Conservation (phyloP, 2,113 vertebrate species). For the Rhipidura dahli region DNA sequence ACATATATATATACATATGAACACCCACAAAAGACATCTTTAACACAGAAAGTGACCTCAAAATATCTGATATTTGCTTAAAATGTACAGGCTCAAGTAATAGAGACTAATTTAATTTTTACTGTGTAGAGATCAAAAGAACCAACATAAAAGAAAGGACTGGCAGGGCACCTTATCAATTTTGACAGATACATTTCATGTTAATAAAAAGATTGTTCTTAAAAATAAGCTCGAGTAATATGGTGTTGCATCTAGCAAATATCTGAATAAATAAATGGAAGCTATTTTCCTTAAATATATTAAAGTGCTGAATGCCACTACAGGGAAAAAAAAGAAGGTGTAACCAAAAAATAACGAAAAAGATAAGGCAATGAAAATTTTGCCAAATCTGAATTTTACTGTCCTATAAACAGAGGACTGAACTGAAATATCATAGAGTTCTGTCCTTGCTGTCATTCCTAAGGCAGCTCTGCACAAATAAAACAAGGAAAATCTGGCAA, state of each 20-base stretch:
- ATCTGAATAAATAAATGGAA: not conserved
- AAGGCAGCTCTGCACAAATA: not conserved
- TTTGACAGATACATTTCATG: not conserved
- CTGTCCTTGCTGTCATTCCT: not conserved
- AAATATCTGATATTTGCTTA: not conserved
- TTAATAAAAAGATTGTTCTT: not conserved
- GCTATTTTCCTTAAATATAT: not conserved
- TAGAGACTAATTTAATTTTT: not conserved
- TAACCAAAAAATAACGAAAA: fast-evolving
- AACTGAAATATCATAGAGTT: not conserved
- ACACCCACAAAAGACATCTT: not conserved
- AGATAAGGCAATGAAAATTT: not conserved
- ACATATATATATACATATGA: not conserved
- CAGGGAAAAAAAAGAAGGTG: not conserved
- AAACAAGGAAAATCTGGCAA: not conserved
- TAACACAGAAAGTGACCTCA: not conserved
- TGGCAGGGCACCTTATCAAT: not conserved
- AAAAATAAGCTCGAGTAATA: not conserved
- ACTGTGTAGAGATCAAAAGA: not conserved
- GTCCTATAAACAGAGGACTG: not conserved
- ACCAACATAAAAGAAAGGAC: not conserved
- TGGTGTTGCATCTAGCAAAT: not conserved
- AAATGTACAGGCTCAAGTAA: not conserved
- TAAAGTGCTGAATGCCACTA: not conserved
- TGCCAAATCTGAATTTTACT: not conserved